Percentiles rank a stretch among this genome's conserved stretches.
Conservation (phyloP, 2,113 vertebrate species). For the Atrichornis clamosus region DNA sequence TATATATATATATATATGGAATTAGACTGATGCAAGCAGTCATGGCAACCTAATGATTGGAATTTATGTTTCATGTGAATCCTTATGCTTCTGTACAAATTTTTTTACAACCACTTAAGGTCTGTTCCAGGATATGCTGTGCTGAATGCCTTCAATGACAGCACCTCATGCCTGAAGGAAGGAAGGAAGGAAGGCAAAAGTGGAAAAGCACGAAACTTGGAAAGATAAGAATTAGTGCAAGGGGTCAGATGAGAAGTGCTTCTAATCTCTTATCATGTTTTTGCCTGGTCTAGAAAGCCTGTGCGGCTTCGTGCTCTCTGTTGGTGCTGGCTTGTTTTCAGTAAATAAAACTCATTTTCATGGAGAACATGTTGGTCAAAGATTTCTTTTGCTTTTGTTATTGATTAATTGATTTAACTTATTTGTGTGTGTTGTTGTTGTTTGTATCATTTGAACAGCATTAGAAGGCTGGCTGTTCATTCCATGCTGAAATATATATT, state of each 20-base stretch:
- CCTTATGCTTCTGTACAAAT: not conserved
- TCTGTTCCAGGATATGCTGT: not conserved
- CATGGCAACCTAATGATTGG: not conserved
- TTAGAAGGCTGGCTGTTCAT: not conserved
- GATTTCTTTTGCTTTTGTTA: not conserved
- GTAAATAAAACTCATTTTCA: not conserved
- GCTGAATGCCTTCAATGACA: not conserved
- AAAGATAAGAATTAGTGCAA: not conserved
- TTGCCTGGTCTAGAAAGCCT: not conserved
- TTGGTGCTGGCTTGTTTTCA: not conserved
- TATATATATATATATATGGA: not conserved
- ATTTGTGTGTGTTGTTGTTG: not conserved
- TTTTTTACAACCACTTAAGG: not conserved
- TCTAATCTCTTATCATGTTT: not conserved
- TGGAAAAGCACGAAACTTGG: not conserved
- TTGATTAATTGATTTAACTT: not conserved
- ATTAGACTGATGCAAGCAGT: not conserved
- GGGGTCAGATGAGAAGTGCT: not conserved
- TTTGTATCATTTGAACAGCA: not conserved
- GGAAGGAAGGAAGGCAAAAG: not conserved
- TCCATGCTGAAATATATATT: not conserved
- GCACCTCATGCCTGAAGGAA: not conserved
- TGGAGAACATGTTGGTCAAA: not conserved
- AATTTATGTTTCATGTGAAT: not conserved
- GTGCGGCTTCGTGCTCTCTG: not conserved